Conservation (phyloP, 2,113 vertebrate genomes). For the Chinchilla lanigera region DNA sequence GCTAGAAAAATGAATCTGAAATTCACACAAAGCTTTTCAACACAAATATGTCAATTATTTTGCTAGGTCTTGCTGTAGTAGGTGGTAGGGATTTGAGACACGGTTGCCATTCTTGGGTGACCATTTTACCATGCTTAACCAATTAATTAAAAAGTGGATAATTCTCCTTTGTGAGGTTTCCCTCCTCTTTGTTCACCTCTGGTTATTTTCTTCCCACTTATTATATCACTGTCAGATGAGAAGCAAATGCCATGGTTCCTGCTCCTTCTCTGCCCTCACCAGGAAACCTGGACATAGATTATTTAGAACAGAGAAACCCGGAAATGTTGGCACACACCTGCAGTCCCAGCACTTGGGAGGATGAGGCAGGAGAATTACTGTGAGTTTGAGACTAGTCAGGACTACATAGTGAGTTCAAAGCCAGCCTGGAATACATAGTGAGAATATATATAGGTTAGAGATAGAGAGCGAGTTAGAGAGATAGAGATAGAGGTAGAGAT, state of each 20-base stretch:
- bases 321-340: neutral
- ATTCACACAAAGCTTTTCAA: conserved; percentile 14
- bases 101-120: neutral
- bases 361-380: neutral
- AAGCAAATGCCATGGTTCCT: neutral
- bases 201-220: conserved; percentile 27
- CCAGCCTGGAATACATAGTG: neutral
- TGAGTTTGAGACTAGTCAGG: neutral
- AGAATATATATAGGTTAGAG: neutral
- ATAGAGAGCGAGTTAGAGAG: no score
- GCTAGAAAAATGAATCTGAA: conserved; percentile 29
- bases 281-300: neutral
- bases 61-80: neutral
- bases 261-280: neutral
- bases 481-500: no score
- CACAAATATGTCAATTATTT: neutral
- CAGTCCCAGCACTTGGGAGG: neutral
- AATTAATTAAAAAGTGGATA: neutral
- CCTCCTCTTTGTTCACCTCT: neutral
- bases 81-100: neutral
- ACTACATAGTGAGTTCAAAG: neutral
- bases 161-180: conserved; percentile 34
- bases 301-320: neutral
- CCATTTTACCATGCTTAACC: neutral
- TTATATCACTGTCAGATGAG: neutral